These are phyloP conservation scores for Pipa parva DNA, from an alignment of 2,113 vertebrate genomes.

Conservation along the genomic window DNA sequence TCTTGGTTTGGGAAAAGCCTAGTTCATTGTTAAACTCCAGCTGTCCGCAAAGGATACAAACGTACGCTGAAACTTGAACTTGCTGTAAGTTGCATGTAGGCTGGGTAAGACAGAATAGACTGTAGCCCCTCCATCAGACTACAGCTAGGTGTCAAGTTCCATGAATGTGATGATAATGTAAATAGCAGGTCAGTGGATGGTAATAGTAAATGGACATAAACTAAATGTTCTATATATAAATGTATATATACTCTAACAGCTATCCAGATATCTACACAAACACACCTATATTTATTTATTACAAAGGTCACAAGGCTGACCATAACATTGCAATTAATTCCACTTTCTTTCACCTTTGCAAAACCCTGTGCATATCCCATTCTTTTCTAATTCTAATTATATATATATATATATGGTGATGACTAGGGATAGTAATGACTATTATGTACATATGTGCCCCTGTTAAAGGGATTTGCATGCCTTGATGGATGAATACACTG, in stretches of 20 bases:
- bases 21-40: slow-evolving; percentile 3
- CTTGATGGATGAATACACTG: slow-evolving; percentile 40
- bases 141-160: background rate
- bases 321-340: too few species aligned
- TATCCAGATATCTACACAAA: too few species aligned
- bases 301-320: too few species aligned
- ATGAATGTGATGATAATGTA: background rate
- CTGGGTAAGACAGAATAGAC: background rate
- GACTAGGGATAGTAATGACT: background rate
- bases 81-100: slow-evolving; percentile 2
- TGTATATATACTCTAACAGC: too few species aligned
- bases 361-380: too few species aligned
- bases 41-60: slow-evolving; percentile 6
- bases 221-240: too few species aligned
- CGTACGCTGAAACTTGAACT: slow-evolving; percentile 6
- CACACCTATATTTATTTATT: too few species aligned
- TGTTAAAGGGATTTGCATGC: slow-evolving; percentile 40
- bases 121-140: background rate
- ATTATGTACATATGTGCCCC: slow-evolving; percentile 2
- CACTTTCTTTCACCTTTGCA: too few species aligned
- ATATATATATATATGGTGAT: slow-evolving; percentile 16
- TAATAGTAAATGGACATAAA: background rate
- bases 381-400: too few species aligned
- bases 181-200: background rate
- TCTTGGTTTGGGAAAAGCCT: slow-evolving; percentile 4